Conservation (phyloP, 2,113 vertebrate species). For the Gallinago jamesoni region DNA sequence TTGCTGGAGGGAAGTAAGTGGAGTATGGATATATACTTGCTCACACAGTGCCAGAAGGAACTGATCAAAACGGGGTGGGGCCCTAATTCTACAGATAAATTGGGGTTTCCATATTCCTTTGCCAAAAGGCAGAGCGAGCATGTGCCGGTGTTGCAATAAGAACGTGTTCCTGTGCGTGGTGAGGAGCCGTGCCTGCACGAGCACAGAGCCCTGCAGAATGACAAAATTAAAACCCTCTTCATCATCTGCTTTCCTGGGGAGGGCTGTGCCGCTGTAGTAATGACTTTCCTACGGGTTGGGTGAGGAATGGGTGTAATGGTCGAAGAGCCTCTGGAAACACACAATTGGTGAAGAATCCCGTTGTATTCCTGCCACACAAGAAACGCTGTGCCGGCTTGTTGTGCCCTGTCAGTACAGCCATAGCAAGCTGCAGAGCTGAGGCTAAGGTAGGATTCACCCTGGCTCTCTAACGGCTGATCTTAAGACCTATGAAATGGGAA, state of each 20-base stretch:
- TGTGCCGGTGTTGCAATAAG: not conserved
- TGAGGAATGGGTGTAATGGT: not conserved
- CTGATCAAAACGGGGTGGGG: not conserved
- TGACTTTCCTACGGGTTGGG: not conserved
- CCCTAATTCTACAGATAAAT: not conserved
- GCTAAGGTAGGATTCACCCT: not conserved
- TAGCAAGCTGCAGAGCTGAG: not conserved
- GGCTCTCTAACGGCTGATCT: not conserved
- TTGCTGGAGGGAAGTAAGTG: not conserved
- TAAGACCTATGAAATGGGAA: not conserved
- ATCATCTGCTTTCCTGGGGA: not conserved
- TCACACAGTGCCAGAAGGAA: not conserved
- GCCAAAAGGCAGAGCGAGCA: not conserved
- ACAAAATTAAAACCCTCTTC: not conserved
- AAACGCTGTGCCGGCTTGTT: accelerated
- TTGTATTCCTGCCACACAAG: accelerated
- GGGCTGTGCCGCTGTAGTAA: not conserved
- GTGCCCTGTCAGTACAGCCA: not conserved
- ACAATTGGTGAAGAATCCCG: not conserved
- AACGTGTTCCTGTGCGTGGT: accelerated
- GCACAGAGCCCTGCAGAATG: not conserved
- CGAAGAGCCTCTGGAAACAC: not conserved
- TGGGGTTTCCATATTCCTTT: not conserved
- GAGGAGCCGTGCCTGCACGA: not conserved
- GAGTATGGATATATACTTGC: not conserved